Evolutionary conservation across 2,797 vertebrate species (phyloP), one percentile per base, ranked within the genome.

Genomic region (Myotis findleyi): DNA sequence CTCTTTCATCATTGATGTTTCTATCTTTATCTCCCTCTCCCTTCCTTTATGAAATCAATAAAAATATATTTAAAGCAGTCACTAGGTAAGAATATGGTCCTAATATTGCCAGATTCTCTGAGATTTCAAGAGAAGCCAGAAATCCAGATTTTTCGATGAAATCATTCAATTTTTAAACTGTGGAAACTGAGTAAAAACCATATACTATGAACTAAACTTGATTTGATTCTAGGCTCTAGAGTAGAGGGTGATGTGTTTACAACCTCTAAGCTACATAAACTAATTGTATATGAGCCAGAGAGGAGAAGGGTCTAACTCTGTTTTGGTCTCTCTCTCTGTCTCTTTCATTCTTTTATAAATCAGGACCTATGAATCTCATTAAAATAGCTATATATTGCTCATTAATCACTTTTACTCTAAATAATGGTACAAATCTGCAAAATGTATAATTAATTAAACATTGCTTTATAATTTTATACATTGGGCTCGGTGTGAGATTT

Each of bases 371-470:
- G 27, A 82, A 81, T 3, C 84, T 93, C n/a, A 81, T 69, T 47
- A 83, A 84, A 91, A 62, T 11, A 94, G 36, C 27, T 2, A 5
- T n/a, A 8, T 27, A 27, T 5, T 51, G 4, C 1, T 66, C 68
- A 38, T 13, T 33, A 41, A 53, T 87, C 47, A 76, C 9, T 73
- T 87, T 92, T 51, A 7, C 83, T 68, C 3, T 66, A 64, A 91
- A 87, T 7, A 36, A 49, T 27, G 6, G 27, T 68, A 11, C 5
- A 62, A 21, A 59, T 36, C 8, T 73, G 20, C 51, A 91, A 47
- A 72, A 82, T 68, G 9, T 17, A 84, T 81, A n/a, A 68, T 93
- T 85, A 88, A 77, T 87, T 93, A 96, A 94, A 86, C 71, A 81
- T 62, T 44, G 51, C 44, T 23, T 21, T 68, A 83, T 20, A 76